Evolutionary conservation across 2,113 vertebrate genomes (phyloP).

Genomic region (Nansenia antarctica): DNA sequence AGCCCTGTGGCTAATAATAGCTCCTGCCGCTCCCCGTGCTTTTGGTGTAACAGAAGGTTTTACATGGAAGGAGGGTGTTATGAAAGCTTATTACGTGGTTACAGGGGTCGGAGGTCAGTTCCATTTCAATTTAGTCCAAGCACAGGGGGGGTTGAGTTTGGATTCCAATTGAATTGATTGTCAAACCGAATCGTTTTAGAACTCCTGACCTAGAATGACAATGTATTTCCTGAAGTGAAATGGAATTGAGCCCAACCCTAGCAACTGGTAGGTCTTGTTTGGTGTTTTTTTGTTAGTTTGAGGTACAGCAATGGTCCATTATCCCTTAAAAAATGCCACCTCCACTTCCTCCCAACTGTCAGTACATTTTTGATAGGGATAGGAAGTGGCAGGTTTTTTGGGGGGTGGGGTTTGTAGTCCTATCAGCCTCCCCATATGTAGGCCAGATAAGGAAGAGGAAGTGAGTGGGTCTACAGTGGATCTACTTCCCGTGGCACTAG

Average conservation of each 20-base stretch:
- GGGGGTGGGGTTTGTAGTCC: slow-evolving; percentile 68
- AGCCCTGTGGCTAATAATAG: slow-evolving; percentile 71
- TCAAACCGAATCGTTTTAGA: neutral
- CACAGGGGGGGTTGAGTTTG: neutral
- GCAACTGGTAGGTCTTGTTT: neutral
- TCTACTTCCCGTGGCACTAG: slow-evolving; percentile 65
- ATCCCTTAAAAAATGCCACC: slow-evolving; percentile 5
- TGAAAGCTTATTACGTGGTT: slow-evolving; percentile 2
- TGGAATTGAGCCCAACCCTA: neutral
- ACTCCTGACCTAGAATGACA: neutral
- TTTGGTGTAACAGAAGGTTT: slow-evolving; percentile 57
- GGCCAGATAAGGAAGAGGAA: slow-evolving; percentile 74
- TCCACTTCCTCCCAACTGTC: slow-evolving; percentile 43
- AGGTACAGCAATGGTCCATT: neutral
- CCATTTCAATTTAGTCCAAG: neutral
- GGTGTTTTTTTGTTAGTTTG: too few species aligned
- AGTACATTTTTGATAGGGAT: slow-evolving; percentile 51
- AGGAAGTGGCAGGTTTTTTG: slow-evolving; percentile 61
- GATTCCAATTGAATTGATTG: neutral
- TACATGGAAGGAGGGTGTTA: slow-evolving; percentile 45
- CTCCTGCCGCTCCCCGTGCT: slow-evolving; percentile 46
- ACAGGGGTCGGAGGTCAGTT: neutral
- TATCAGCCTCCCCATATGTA: slow-evolving; percentile 61
- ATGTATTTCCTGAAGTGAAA: neutral
- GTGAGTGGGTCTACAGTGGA: slow-evolving; percentile 53